Conservation (phyloP, 2,888 invertebrate genomes). For the Lydus trimaculatus region DNA sequence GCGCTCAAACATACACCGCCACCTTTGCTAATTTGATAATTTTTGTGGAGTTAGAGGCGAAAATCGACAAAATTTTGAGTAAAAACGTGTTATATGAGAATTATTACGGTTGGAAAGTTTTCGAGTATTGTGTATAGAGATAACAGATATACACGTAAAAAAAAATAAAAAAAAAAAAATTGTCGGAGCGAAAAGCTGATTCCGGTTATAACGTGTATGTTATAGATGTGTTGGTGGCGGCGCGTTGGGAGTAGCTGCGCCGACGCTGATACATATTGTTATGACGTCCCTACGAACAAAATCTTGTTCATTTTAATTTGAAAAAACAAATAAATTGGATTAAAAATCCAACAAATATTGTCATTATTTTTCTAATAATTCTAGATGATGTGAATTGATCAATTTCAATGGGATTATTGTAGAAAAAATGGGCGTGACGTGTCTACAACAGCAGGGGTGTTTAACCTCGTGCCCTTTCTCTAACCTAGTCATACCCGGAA, state of each 20-base stretch:
- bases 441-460: slow-evolving; percentile 46
- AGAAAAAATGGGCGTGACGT: slow-evolving; percentile 52
- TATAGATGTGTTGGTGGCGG: neutral
- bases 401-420: neutral
- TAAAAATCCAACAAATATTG: neutral
- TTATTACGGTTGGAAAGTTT: neutral
- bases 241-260: neutral
- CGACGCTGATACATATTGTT: neutral
- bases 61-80: neutral
- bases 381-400: neutral
- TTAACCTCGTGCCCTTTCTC: slow-evolving; percentile 56
- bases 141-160: neutral
- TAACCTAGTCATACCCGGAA: slow-evolving; percentile 52
- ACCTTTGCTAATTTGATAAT: neutral
- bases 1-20: neutral
- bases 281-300: neutral
- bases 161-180: neutral
- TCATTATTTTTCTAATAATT: neutral
- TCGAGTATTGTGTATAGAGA: neutral
- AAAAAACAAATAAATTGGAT: neutral
- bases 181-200: neutral
- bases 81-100: neutral
- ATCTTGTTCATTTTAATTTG: neutral
- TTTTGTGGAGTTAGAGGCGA: neutral
- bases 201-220: neutral